Conservation (phyloP, 1,140 invertebrate species). For the Dendrolimus kikuchii region DNA sequence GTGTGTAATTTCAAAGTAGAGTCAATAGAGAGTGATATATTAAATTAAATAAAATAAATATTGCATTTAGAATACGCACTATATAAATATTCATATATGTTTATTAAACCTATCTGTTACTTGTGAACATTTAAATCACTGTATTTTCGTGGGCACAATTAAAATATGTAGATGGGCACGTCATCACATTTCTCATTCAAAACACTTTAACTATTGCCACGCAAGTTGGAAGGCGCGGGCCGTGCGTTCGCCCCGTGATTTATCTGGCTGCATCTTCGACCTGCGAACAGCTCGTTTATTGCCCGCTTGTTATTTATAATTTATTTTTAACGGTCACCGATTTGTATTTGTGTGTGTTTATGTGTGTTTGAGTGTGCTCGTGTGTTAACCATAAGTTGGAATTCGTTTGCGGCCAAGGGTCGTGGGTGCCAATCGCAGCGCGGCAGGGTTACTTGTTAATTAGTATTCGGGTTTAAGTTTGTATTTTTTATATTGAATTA, state of each 20-base stretch:
- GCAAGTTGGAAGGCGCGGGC: conserved; percentile 23
- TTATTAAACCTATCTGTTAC: too few relatives aligned
- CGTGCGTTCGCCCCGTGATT: conserved; percentile 39
- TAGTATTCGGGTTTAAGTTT: conserved; percentile 4
- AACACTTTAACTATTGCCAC: conserved; percentile 49
- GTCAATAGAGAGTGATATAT: too few relatives aligned
- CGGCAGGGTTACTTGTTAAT: conserved; percentile 16
- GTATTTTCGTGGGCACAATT: conserved; percentile 14
- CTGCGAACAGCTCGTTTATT: conserved; percentile 67
- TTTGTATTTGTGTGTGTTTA: conserved; percentile 38
- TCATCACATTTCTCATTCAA: conserved; percentile 45
- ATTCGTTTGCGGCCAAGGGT: conserved; percentile 11
- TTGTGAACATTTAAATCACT: conserved; percentile 9
- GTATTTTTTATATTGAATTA: too few relatives aligned
- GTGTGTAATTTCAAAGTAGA: too few relatives aligned
- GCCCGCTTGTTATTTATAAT: conserved; percentile 69
- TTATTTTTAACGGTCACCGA: conserved; percentile 70
- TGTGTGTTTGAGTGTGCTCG: conserved; percentile 33
- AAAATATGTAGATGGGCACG: conserved; percentile 26
- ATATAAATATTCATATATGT: too few relatives aligned
- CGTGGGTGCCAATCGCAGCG: conserved; percentile 10
- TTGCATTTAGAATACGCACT: too few relatives aligned
- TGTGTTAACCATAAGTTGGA: conserved; percentile 31
- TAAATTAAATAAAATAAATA: too few relatives aligned
- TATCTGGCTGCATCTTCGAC: conserved; percentile 62